phyloP scores from a whole-genome alignment of 2,797 vertebrate species.

The Phaenicophaeus curvirostris region DNA sequence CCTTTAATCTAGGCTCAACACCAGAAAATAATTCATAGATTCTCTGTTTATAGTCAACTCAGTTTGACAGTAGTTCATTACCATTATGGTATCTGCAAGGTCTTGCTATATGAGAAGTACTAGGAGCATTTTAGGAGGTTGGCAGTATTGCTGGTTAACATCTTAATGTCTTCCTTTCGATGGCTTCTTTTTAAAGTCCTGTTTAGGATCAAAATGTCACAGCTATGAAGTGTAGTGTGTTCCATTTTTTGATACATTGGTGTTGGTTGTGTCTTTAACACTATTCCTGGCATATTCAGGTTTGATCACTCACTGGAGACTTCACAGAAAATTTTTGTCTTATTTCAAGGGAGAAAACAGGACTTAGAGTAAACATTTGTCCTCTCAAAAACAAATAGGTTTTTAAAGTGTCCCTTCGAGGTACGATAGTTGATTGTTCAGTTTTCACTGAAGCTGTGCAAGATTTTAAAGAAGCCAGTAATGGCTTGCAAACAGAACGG shows the following conservation, averaged over 20 bases:
- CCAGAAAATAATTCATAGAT: background rate
- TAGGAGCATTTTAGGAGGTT: background rate
- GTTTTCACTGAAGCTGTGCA: background rate
- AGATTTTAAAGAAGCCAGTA: background rate
- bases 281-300: background rate
- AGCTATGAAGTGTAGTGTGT: background rate
- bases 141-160: background rate
- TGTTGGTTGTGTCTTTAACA: background rate
- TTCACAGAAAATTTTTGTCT: background rate
- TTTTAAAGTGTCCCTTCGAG: background rate
- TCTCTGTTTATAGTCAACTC: background rate
- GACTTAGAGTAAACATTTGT: background rate
- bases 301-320: background rate
- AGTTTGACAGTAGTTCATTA: background rate
- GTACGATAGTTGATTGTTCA: background rate
- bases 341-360: background rate
- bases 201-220: background rate
- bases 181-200: background rate
- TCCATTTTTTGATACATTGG: background rate
- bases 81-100: background rate
- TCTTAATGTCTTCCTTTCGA: background rate
- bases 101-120: background rate
- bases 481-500: background rate
- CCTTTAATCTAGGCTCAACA: background rate
- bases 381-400: background rate